Evolutionary conservation across 2,888 invertebrate species (phyloP).

Genomic region (Gonocerus acuteangulatus): DNA sequence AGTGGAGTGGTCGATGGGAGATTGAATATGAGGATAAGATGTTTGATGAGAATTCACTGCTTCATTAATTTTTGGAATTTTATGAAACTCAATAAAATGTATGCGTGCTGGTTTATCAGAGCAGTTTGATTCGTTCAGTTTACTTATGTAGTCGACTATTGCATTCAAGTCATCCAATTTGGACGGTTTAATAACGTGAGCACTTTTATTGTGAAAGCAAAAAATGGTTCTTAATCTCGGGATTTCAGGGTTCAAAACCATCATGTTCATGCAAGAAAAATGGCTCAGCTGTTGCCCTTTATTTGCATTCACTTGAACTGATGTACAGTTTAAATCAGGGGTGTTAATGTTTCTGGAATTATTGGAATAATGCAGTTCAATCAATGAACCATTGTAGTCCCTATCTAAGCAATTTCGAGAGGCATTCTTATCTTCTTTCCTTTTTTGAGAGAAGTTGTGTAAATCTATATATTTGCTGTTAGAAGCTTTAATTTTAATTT

Average conservation of each 20-base stretch:
- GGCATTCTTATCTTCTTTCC: too few relatives aligned
- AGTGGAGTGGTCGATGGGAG: not conserved
- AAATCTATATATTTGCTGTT: too few relatives aligned
- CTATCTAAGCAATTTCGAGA: too few relatives aligned
- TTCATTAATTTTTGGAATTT: not conserved
- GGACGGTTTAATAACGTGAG: not conserved
- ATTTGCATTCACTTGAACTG: not conserved
- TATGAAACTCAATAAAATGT: constrained; percentile 6
- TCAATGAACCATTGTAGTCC: too few relatives aligned
- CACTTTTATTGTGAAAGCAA: not conserved
- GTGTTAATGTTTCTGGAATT: too few relatives aligned
- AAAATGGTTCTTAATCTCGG: not conserved
- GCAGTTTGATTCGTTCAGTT: not conserved
- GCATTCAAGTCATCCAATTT: not conserved
- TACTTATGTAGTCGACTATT: not conserved
- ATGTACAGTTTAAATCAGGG: not conserved
- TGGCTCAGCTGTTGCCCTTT: not conserved
- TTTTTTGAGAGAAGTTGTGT: too few relatives aligned
- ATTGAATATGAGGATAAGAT: not conserved
- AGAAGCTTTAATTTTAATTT: too few relatives aligned
- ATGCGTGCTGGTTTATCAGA: not conserved
- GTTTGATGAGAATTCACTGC: not conserved
- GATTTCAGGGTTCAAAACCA: constrained; percentile 2
- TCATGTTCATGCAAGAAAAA: not conserved
- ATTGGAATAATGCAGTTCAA: too few relatives aligned